Percentiles rank a stretch among this genome's conserved stretches.
phyloP scores from a whole-genome alignment of 2,113 vertebrate genomes.

The Nycticryphes semicollaris region DNA sequence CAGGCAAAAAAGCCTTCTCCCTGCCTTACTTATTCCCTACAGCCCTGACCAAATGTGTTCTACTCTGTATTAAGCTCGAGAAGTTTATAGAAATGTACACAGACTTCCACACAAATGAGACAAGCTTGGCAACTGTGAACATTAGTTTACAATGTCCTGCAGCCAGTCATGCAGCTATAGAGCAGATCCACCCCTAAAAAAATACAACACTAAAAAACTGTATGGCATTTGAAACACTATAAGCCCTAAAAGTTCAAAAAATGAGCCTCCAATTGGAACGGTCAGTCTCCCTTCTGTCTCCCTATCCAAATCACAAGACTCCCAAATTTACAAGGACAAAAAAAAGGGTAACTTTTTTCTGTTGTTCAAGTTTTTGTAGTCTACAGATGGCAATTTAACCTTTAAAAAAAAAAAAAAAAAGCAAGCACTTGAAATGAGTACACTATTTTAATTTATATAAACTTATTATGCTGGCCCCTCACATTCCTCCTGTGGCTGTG shows the following conservation, averaged over 20 bases:
- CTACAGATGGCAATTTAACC: background rate
- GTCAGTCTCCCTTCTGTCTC: background rate
- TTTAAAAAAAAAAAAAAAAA: background rate
- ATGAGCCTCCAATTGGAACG: background rate
- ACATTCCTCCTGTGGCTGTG: background rate
- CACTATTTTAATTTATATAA: background rate
- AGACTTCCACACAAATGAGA: background rate
- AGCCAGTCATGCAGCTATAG: background rate
- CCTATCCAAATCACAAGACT: background rate
- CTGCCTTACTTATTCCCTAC: background rate
- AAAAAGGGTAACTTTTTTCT: background rate
- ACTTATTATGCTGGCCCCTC: background rate
- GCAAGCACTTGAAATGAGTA: background rate
- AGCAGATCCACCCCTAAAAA: background rate
- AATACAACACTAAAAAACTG: background rate
- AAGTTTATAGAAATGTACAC: background rate
- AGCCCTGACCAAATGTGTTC: background rate
- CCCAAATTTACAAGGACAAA: background rate
- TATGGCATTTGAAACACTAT: background rate
- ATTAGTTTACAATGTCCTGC: background rate
- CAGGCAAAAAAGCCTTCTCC: background rate
- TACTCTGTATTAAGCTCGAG: background rate
- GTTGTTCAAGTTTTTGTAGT: background rate
- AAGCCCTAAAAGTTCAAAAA: background rate
- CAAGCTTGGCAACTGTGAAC: background rate